phyloP scores from a whole-genome alignment of 2,797 vertebrate species.

The Sphaeramia orbicularis region DNA sequence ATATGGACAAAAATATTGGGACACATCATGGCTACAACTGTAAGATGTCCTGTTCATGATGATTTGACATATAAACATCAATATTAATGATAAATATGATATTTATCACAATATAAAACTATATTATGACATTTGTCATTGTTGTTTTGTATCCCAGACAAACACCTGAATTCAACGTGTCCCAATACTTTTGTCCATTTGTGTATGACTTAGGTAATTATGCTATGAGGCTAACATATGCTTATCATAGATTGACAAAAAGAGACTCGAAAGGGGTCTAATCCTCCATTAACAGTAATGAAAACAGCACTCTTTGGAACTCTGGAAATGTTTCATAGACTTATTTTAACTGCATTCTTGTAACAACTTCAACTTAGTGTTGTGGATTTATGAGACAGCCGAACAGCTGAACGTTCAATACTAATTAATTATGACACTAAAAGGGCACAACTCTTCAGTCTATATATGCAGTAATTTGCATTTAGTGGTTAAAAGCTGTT shows the following conservation, averaged over 20 bases:
- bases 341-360: conserved; percentile 47
- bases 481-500: neutral
- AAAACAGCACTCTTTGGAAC: conserved; percentile 10
- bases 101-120: too few species aligned
- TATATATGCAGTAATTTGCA: conserved; percentile 25
- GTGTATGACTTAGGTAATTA: neutral
- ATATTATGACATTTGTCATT: too few species aligned
- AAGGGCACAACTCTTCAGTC: conserved; percentile 26
- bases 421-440: conserved; percentile 22
- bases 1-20: too few species aligned
- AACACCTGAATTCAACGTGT: too few species aligned
- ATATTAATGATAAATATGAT: too few species aligned
- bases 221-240: too few species aligned
- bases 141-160: too few species aligned
- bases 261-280: neutral
- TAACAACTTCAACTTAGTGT: conserved; percentile 12
- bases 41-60: too few species aligned
- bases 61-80: too few species aligned
- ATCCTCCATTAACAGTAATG: conserved; percentile 37
- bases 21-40: too few species aligned
- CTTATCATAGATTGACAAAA: conserved; percentile 16
- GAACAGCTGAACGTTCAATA: conserved; percentile 13
- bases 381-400: conserved; percentile 37
- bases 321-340: conserved; percentile 29
- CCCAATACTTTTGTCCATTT: neutral